Evolutionary conservation across 2,797 vertebrate genomes (phyloP), one percentile per base, ranked within the genome.

Genomic region (Poliocrania exsul): DNA sequence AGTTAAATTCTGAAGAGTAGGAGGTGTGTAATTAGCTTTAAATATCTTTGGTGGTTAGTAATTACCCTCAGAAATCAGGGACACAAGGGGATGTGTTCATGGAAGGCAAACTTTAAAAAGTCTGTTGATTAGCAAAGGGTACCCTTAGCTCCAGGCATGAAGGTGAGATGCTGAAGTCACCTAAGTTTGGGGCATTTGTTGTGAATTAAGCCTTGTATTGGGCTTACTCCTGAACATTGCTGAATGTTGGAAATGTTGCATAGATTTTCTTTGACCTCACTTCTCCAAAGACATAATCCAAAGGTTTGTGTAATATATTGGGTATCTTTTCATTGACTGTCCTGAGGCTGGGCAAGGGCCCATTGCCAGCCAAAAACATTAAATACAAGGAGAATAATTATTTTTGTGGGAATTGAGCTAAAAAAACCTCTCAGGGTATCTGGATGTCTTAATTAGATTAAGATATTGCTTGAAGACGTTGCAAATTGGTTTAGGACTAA

Each of bases 1-100:
- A 97, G 96, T 97, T 97, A 94, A 97, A 97, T 97, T 98, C 97
- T 98, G 97, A 97, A 95, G 97, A 97, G 97, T 97, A 94, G 97
- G 97, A 97, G 97, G 97, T 97, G 96, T 98, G 93, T 98, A 97
- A 98, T 98, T 98, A 98, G 96, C 97, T 97, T 98, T 97, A 98
- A 98, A 98, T 98, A 98, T 98, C 98, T 97, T 96, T 96, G 95
- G 80, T 97, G 92, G 97, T 96, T 97, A 97, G 96, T 97, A 98
- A 98, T 98, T 98, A 98, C 94, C 90, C 95, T 88, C 94, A 93
- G 90, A 91, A 96, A 94, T 92, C 95, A 96, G 80, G 82, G 95
- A 97, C 97, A 96, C 94, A 94, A 96, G 75, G 79, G 88, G 75
- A 94, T 93, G 64, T 91, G 86, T 60, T 92, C 88, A 42, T 74